These are phyloP conservation scores for Platysternon megacephalum DNA, from an alignment of 2,113 vertebrate genomes.

Conservation along the genomic window DNA sequence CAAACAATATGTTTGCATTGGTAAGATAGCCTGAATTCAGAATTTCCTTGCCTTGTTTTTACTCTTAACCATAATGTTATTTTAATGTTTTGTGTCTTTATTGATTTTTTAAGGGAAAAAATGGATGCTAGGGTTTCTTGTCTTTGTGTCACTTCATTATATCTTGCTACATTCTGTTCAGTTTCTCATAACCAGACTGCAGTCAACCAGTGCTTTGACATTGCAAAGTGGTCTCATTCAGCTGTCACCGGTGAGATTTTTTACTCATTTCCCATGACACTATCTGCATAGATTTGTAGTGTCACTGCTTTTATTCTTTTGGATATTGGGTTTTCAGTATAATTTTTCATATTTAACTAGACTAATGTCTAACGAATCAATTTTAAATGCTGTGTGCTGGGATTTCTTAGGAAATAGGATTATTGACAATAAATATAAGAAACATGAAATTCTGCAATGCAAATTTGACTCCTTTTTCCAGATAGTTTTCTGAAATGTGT, in stretches of 20 bases:
- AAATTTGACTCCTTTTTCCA: neutral
- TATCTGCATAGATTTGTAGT: neutral
- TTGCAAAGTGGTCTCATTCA: neutral
- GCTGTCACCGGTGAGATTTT: conserved; percentile 11
- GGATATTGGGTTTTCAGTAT: neutral
- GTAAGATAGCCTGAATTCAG: neutral
- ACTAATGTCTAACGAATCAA: neutral
- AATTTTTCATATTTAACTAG: conserved; percentile 14
- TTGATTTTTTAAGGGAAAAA: neutral
- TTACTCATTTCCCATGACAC: conserved; percentile 6
- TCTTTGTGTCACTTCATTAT: neutral
- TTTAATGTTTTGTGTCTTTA: neutral
- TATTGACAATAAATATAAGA: neutral
- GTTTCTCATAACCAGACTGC: neutral
- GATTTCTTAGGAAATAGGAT: neutral
- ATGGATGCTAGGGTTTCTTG: neutral
- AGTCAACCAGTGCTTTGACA: neutral
- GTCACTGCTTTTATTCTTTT: neutral
- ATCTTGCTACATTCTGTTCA: neutral
- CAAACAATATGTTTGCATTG: neutral
- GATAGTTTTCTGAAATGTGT: neutral
- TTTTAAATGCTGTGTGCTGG: neutral
- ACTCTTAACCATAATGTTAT: neutral
- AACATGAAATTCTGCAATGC: neutral
- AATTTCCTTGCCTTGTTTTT: neutral